Evolutionary conservation across 1,140 invertebrate species (phyloP).

Genomic region (Nixonia krombeini): DNA sequence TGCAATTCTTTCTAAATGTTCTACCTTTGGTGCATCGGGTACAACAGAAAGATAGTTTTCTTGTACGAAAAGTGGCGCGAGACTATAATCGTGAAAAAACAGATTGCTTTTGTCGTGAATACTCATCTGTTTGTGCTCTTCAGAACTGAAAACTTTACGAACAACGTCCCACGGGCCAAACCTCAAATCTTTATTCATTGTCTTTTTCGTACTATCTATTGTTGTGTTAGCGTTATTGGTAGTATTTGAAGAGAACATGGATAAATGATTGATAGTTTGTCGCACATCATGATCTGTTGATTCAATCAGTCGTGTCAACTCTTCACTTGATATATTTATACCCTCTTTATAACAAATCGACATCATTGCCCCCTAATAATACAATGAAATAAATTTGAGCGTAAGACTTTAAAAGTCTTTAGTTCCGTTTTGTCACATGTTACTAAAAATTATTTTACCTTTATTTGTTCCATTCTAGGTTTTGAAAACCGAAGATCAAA

Average conservation of each 20-base stretch:
- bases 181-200: conserved; percentile 86
- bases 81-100: conserved; percentile 98
- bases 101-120: conserved; percentile 90
- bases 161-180: conserved; percentile 95
- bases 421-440: neutral
- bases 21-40: conserved; percentile 79
- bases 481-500: conserved; percentile 91
- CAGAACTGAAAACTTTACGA: conserved; percentile 88
- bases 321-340: conserved; percentile 83
- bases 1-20: conserved; percentile 80
- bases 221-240: conserved; percentile 43
- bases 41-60: conserved; percentile 92
- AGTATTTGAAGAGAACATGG: conserved; percentile 79
- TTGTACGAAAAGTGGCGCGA: conserved; percentile 96
- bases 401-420: conserved; percentile 10
- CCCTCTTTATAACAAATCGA: conserved; percentile 93
- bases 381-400: too few species aligned
- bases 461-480: conserved; percentile 92
- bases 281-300: conserved; percentile 94
- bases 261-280: conserved; percentile 91
- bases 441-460: conserved; percentile 71
- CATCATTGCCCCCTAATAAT: conserved; percentile 85
- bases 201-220: conserved; percentile 73
- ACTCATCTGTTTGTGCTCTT: conserved; percentile 86
- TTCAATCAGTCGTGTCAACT: conserved; percentile 86